A percentile compares a stretch with the other conserved stretches of the same genome.
phyloP scores from a whole-genome alignment of 2,797 vertebrate genomes.

The Crypturellus tataupa region DNA sequence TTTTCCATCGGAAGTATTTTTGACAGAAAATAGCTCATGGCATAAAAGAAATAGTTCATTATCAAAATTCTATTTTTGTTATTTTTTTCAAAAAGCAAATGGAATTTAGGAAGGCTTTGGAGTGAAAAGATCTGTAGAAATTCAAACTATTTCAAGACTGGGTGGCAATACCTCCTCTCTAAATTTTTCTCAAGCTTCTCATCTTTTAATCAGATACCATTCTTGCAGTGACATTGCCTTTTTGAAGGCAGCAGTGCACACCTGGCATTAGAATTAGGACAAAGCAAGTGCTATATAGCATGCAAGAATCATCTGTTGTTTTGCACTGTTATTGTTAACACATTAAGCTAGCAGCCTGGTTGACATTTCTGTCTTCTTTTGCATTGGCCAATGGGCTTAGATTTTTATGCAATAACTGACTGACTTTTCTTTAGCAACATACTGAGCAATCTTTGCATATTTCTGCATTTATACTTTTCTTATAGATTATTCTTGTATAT shows the following conservation, averaged over 20 bases:
- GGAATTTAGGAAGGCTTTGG: background rate
- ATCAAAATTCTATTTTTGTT: background rate
- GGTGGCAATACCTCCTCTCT: background rate
- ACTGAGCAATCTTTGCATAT: background rate
- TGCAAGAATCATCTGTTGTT: background rate
- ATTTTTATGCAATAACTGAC: background rate
- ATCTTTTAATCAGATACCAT: background rate
- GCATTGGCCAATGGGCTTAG: background rate
- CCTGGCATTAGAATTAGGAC: background rate
- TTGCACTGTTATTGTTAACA: background rate
- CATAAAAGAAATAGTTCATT: constrained; percentile 10
- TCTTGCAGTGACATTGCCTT: background rate
- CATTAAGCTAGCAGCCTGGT: background rate
- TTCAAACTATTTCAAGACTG: background rate
- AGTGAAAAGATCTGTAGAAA: background rate
- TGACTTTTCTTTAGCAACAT: background rate
- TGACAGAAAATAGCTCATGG: background rate
- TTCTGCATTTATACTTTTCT: background rate
- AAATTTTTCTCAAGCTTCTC: background rate
- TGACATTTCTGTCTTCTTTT: background rate
- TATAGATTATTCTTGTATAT: background rate
- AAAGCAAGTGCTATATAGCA: background rate
- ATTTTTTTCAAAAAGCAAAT: background rate
- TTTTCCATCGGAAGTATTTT: constrained; percentile 31
- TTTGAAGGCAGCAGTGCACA: background rate